Percentiles rank a stretch among this genome's conserved stretches.
Conservation (phyloP, 2,797 vertebrate species). For the Lerista edwardsae region DNA sequence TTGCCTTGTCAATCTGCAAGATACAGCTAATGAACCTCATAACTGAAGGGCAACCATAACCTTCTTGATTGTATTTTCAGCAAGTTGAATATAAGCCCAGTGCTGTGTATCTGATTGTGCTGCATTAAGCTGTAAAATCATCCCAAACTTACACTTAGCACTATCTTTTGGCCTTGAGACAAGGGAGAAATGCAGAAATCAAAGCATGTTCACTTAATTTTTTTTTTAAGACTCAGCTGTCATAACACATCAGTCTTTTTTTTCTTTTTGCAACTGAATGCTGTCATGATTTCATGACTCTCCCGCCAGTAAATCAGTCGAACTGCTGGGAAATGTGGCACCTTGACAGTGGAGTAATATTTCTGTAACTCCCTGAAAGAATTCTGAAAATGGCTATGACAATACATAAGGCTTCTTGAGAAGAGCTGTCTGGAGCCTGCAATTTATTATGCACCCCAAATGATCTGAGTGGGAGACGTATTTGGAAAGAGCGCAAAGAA, state of each 20-base stretch:
- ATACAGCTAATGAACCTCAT: conserved; percentile 14
- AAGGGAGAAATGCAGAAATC: conserved; percentile 25
- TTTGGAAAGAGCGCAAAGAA: background rate
- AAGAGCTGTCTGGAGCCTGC: conserved; percentile 13
- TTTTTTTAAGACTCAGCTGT: conserved; percentile 21
- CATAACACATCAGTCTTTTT: conserved; percentile 20
- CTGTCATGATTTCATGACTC: background rate
- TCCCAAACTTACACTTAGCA: conserved; percentile 42
- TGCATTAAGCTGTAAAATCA: conserved; percentile 36
- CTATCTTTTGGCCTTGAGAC: conserved; percentile 8
- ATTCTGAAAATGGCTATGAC: conserved; percentile 21
- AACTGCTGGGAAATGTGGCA: conserved; percentile 34
- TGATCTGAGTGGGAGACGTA: background rate
- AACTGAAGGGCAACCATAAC: conserved; percentile 24
- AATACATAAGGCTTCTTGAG: background rate
- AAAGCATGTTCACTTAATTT: conserved; percentile 38
- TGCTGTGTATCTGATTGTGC: conserved; percentile 19
- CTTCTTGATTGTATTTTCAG: conserved; percentile 24
- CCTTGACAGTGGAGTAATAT: background rate
- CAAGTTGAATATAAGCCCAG: conserved; percentile 37
- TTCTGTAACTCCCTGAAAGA: background rate
- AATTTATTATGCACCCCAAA: background rate
- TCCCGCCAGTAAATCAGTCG: background rate
- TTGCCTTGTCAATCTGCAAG: conserved; percentile 31
- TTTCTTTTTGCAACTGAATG: background rate